Conservation (phyloP, 2,888 invertebrate species). For the Andrena praecox region DNA sequence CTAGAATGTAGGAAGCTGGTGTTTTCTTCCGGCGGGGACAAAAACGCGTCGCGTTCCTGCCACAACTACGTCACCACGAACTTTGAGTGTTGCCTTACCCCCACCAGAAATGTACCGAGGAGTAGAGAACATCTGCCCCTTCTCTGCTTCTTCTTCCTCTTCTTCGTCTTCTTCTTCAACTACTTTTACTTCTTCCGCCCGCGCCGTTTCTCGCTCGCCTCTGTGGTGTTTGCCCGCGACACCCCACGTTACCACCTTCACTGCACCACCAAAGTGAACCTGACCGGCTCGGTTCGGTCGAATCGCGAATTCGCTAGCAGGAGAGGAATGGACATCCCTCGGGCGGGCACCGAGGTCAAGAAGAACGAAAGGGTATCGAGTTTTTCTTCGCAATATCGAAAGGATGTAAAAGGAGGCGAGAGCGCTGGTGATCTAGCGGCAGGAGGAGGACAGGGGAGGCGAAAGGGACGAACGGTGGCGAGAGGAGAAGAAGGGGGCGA, state of each 20-base stretch:
- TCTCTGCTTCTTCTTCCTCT: slow-evolving; percentile 60
- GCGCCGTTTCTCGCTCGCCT: slow-evolving; percentile 33
- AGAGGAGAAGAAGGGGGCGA: slow-evolving; percentile 18
- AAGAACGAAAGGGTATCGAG: not conserved
- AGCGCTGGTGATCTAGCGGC: not conserved
- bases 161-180: slow-evolving; percentile 37
- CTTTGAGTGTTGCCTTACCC: slow-evolving; percentile 83
- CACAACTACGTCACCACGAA: slow-evolving; percentile 83
- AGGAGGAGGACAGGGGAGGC: not conserved
- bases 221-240: slow-evolving; percentile 44
- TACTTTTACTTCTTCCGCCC: not conserved
- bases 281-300: slow-evolving; percentile 17
- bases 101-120: slow-evolving; percentile 72
- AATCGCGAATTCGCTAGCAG: not conserved
- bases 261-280: slow-evolving; percentile 44
- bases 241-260: slow-evolving; percentile 60
- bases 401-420: not conserved
- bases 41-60: slow-evolving; percentile 82
- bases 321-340: not conserved
- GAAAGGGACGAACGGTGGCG: slow-evolving; percentile 3
- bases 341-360: not conserved
- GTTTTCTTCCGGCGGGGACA: slow-evolving; percentile 75
- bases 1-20: slow-evolving; percentile 55
- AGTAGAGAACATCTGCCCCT: slow-evolving; percentile 67
- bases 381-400: slow-evolving; percentile 1